Evolutionary conservation across 2,797 vertebrate genomes (phyloP).

Genomic region (Pseudopleuronectes americanus): DNA sequence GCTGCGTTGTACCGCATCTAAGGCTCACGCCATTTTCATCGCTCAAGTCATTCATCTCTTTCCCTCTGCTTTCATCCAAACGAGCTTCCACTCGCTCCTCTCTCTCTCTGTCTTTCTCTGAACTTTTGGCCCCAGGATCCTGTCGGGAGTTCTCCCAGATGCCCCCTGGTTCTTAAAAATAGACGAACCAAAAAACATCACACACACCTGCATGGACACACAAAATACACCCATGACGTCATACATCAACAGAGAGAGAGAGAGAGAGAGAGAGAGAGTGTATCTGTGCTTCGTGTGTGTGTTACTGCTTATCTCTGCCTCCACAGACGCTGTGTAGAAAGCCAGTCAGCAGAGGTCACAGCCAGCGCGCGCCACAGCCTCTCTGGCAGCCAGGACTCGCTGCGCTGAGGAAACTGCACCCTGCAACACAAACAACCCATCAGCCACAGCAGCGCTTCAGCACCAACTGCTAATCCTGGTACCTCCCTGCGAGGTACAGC

Average conservation of each 20-base stretch:
- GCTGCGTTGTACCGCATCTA: slow-evolving; percentile 13
- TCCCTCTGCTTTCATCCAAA: slow-evolving; percentile 46
- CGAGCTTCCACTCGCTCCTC: slow-evolving; percentile 12
- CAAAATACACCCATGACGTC: slow-evolving; percentile 68
- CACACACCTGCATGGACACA: slow-evolving; percentile 47
- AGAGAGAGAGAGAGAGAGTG: slow-evolving; percentile 30
- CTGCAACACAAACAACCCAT: slow-evolving; percentile 76
- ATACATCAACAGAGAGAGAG: slow-evolving; percentile 45
- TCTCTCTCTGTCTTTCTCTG: slow-evolving; percentile 37
- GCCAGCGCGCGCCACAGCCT: slow-evolving; percentile 58
- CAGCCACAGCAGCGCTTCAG: slow-evolving; percentile 56
- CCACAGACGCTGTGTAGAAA: slow-evolving; percentile 70
- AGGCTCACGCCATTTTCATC: slow-evolving; percentile 28
- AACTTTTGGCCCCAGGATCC: slow-evolving; percentile 75
- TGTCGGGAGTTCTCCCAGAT: slow-evolving; percentile 67
- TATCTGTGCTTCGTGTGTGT: slow-evolving; percentile 43
- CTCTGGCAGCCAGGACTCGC: slow-evolving; percentile 65
- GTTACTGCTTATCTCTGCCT: slow-evolving; percentile 74
- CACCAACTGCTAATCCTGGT: slow-evolving; percentile 58
- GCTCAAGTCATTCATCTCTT: slow-evolving; percentile 32
- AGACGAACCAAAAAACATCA: slow-evolving; percentile 63
- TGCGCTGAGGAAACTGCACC: slow-evolving; percentile 72
- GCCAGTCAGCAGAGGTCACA: slow-evolving; percentile 71
- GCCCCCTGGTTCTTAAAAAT: slow-evolving; percentile 75
- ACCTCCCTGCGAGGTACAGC: slow-evolving; percentile 61